A percentile compares a stretch with the other conserved stretches of the same genome.
These are phyloP conservation scores for Ypsolopha sequella DNA, from an alignment of 2,888 invertebrate species.

Conservation along the genomic window DNA sequence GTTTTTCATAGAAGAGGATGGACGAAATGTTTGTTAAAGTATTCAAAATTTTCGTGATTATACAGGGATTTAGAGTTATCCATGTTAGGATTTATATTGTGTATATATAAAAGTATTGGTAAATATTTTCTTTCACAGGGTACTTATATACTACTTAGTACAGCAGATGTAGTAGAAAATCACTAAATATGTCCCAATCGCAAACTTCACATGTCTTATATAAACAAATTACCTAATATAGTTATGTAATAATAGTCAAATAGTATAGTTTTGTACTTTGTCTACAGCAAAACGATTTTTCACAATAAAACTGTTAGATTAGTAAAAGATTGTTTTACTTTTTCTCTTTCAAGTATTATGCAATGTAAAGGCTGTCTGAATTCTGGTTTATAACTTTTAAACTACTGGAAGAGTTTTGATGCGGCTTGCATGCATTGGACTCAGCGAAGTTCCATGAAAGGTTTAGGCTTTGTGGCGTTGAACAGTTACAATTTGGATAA, in stretches of 20 bases:
- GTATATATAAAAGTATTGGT: background rate
- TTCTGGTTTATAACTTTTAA: background rate
- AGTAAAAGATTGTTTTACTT: background rate
- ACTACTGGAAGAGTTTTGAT: background rate
- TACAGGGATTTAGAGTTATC: no score
- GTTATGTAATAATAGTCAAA: no score
- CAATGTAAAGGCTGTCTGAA: background rate
- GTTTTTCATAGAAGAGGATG: no score
- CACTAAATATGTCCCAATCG: no score
- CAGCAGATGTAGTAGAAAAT: no score
- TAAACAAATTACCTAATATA: no score
- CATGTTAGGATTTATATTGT: background rate
- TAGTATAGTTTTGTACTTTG: conserved; percentile 43
- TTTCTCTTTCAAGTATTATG: background rate
- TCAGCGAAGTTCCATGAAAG: background rate
- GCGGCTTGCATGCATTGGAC: no score
- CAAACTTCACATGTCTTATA: no score
- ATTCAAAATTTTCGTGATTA: no score
- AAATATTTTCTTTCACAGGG: background rate
- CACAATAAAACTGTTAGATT: background rate
- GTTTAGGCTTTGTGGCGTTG: background rate
- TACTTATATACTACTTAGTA: background rate
- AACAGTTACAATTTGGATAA: background rate
- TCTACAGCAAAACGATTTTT: conserved; percentile 27
- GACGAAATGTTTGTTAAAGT: no score